A percentile compares a stretch with the other conserved stretches of the same genome.
Conservation (phyloP, 2,888 invertebrate genomes). For the Stenoptilia bipunctidactyla region DNA sequence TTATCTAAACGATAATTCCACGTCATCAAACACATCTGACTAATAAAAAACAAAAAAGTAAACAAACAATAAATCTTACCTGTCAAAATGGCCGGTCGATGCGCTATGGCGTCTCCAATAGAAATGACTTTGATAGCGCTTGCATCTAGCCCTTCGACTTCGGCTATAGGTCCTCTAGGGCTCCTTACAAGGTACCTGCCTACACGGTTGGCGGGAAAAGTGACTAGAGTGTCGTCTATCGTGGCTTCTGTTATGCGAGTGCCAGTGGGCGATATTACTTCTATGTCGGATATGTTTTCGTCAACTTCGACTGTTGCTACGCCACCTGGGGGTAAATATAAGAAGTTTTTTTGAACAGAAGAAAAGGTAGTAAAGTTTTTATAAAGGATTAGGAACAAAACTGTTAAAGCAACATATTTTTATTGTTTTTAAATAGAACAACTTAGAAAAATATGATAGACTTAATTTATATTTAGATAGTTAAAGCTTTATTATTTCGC, state of each 20-base stretch:
- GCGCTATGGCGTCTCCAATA: slow-evolving; percentile 82
- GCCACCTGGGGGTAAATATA: slow-evolving; percentile 37
- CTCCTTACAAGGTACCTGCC: slow-evolving; percentile 80
- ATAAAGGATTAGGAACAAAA: too few species aligned
- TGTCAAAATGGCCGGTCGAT: slow-evolving; percentile 84
- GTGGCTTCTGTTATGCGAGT: slow-evolving; percentile 73
- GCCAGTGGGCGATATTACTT: slow-evolving; percentile 76
- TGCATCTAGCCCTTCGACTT: slow-evolving; percentile 85
- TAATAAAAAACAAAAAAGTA: too few species aligned
- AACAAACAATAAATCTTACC: too few species aligned
- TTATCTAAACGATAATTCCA: too few species aligned
- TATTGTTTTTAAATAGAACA: too few species aligned
- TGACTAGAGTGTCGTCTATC: slow-evolving; percentile 72
- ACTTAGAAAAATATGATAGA: too few species aligned
- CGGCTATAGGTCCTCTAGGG: slow-evolving; percentile 43
- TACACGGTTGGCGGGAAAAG: slow-evolving; percentile 82
- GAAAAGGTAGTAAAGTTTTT: too few species aligned
- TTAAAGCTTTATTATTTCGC: too few species aligned
- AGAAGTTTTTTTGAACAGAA: too few species aligned
- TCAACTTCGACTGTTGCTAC: slow-evolving; percentile 74
- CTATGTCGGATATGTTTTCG: slow-evolving; percentile 74
- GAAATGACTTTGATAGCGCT: slow-evolving; percentile 78
- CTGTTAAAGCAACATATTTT: too few species aligned
- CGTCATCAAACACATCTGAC: too few species aligned
- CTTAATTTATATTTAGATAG: too few species aligned